Evolutionary conservation across 2,888 invertebrate genomes (phyloP).

Genomic region (Tipula lateralis): DNA sequence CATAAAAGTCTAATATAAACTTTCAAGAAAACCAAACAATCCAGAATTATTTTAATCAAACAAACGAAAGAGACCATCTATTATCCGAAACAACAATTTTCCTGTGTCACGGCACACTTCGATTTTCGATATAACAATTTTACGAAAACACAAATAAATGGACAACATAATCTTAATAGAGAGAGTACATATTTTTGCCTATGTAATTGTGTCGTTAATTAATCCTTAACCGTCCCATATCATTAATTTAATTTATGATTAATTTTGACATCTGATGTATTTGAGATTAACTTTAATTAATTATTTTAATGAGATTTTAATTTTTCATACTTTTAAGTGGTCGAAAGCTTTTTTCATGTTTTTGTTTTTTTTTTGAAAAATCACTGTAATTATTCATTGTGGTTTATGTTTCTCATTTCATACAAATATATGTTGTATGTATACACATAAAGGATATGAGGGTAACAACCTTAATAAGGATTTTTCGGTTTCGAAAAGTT

Average conservation of each 20-base stretch:
- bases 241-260: neutral
- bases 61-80: no score
- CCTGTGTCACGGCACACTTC: no score
- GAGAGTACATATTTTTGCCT: neutral
- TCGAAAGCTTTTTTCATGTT: neutral
- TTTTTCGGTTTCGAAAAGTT: neutral
- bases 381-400: constrained; percentile 19
- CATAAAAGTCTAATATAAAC: no score
- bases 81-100: no score
- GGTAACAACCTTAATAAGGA: neutral
- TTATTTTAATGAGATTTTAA: constrained; percentile 15
- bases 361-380: constrained; percentile 19
- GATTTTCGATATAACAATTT: no score
- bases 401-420: neutral
- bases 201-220: neutral
- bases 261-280: constrained; percentile 11
- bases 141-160: neutral
- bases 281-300: constrained; percentile 24
- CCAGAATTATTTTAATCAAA: no score
- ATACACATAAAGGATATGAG: neutral
- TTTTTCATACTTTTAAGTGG: constrained; percentile 19
- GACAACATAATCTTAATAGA: neutral
- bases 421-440: neutral
- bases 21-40: no score
- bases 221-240: neutral